phyloP scores from a whole-genome alignment of 2,797 vertebrate genomes.

The Bradypodion ventrale region DNA sequence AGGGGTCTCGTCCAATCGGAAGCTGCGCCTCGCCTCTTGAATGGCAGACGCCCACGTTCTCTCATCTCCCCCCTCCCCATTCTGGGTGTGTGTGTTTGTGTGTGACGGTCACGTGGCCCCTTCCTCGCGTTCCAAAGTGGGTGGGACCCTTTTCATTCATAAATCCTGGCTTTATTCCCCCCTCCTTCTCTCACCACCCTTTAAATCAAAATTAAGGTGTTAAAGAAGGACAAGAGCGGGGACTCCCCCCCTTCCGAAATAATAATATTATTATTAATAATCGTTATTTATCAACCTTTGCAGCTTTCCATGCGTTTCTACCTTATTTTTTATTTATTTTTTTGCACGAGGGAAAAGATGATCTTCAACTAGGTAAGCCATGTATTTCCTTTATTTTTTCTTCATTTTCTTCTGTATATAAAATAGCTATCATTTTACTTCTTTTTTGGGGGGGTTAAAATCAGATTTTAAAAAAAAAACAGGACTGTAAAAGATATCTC shows the following conservation, averaged over 20 bases:
- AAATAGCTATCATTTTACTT: background rate
- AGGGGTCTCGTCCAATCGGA: background rate
- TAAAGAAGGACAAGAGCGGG: constrained; percentile 35
- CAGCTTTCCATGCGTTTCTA: background rate
- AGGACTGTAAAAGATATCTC: too few species aligned
- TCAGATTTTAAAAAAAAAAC: background rate
- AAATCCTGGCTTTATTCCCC: constrained; percentile 82
- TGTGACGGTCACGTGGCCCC: constrained; percentile 71
- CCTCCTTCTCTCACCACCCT: too few species aligned
- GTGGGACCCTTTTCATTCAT: constrained; percentile 89
- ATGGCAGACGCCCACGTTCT: background rate
- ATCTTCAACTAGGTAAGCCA: constrained; percentile 77
- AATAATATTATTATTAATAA: background rate
- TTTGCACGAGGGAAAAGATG: background rate
- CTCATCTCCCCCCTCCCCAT: too few species aligned
- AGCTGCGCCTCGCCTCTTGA: background rate
- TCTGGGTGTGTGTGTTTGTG: background rate
- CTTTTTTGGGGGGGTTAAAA: background rate
- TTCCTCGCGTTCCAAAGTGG: constrained; percentile 65
- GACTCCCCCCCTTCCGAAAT: background rate
- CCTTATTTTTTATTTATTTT: too few species aligned
- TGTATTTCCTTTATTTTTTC: background rate
- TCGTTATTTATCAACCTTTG: background rate
- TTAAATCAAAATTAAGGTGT: constrained; percentile 77
- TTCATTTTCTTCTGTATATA: too few species aligned